These are phyloP conservation scores for Salvator merianae DNA, from an alignment of 2,113 vertebrate species.

Conservation along the genomic window DNA sequence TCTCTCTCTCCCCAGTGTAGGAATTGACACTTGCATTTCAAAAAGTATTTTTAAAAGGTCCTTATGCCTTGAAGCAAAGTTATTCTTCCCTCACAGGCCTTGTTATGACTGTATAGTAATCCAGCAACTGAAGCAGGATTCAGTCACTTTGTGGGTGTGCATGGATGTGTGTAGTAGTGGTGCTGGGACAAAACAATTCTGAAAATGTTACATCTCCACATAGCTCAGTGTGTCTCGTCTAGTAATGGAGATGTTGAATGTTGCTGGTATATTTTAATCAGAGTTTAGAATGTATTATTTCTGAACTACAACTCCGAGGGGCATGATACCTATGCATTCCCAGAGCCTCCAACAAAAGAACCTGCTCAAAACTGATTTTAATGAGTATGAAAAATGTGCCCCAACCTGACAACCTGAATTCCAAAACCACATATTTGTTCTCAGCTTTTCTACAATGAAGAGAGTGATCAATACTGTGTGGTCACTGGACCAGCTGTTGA, in stretches of 20 bases:
- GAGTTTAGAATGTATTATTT: no score
- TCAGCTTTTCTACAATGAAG: neutral
- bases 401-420: neutral
- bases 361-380: no score
- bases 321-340: no score
- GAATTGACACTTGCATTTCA: neutral
- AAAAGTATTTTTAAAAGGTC: neutral
- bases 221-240: neutral
- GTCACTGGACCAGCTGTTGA: conserved; percentile 6
- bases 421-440: neutral
- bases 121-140: neutral
- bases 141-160: no score
- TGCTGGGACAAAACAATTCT: neutral
- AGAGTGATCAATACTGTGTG: neutral
- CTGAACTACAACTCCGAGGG: no score
- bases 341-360: no score
- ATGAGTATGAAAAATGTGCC: neutral
- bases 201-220: neutral
- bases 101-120: neutral
- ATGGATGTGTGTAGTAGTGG: no score
- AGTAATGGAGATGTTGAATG: neutral
- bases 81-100: neutral
- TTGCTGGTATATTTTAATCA: neutral
- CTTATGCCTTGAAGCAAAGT: neutral
- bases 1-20: neutral